Conservation (phyloP, 2,888 invertebrate genomes). For the Drosophila nigricruria region DNA sequence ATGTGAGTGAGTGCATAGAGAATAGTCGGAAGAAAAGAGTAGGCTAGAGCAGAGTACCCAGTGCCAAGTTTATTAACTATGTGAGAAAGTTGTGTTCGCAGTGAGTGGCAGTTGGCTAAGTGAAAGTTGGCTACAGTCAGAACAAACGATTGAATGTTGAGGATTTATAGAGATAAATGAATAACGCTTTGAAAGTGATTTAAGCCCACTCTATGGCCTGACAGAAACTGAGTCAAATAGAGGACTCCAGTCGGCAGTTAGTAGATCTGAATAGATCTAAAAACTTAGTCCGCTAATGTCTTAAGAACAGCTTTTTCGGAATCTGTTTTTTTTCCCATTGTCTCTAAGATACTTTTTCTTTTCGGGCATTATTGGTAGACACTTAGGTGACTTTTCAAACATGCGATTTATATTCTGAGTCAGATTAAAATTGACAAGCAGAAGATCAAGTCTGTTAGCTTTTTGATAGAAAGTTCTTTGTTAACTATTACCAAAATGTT, state of each 20-base stretch:
- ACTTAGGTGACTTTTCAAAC: background rate
- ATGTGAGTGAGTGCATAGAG: conserved; percentile 27
- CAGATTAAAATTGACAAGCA: background rate
- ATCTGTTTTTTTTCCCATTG: background rate
- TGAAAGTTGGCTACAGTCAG: conserved; percentile 12
- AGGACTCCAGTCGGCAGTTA: no score
- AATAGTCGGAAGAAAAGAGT: background rate
- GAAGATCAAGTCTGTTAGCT: background rate
- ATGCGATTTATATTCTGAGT: background rate
- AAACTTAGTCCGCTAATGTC: background rate
- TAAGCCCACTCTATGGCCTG: background rate
- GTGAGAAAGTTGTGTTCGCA: conserved; percentile 25
- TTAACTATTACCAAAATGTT: background rate
- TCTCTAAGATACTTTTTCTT: background rate
- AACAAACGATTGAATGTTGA: background rate
- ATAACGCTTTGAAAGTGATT: background rate
- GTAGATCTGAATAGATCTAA: background rate
- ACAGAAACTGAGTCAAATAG: background rate
- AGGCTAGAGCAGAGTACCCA: background rate
- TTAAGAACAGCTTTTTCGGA: background rate
- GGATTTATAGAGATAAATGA: background rate
- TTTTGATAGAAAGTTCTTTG: background rate
- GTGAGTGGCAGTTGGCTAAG: conserved; percentile 5
- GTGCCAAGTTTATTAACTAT: conserved; percentile 6
- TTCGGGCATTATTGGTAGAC: background rate